Evolutionary conservation across 2,888 invertebrate genomes (phyloP).

Genomic region (Trachelus troglodyta): DNA sequence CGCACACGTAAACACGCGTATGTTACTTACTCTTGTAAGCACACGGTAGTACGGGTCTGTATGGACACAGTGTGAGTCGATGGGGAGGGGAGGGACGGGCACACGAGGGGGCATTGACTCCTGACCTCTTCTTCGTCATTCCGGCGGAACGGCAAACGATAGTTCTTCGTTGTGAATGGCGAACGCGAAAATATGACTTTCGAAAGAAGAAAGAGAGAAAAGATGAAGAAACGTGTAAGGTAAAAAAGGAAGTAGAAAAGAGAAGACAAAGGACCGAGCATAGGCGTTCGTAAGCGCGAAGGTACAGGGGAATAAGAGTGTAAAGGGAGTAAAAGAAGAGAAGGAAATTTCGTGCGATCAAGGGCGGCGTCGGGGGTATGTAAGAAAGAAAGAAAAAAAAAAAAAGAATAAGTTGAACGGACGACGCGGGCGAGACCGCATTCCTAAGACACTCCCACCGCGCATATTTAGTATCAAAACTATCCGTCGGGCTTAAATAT

Average conservation of each 20-base stretch:
- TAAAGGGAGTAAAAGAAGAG: background rate
- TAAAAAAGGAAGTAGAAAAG: background rate
- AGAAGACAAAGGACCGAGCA: background rate
- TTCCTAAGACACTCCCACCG: slow-evolving; percentile 57
- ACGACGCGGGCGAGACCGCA: slow-evolving; percentile 51
- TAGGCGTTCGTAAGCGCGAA: background rate
- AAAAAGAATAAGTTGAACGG: slow-evolving; percentile 5
- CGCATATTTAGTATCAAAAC: slow-evolving; percentile 17
- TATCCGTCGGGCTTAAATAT: background rate
- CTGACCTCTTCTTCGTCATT: slow-evolving; percentile 7
- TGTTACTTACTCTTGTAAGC: background rate
- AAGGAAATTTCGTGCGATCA: slow-evolving; percentile 29
- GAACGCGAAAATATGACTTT: background rate
- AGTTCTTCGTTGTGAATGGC: background rate
- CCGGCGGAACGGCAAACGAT: background rate
- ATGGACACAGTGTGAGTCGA: background rate
- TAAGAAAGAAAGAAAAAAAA: slow-evolving; percentile 36
- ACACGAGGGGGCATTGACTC: slow-evolving; percentile 2
- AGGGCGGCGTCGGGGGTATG: slow-evolving; percentile 35
- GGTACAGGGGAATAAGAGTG: background rate
- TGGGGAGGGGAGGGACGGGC: background rate
- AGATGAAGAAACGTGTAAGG: background rate
- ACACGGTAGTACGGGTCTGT: background rate
- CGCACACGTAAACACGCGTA: background rate
- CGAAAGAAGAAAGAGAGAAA: background rate